Evolutionary conservation across 30 jellyfish, hydroid and myxozoan genomes (phyloP).

Genomic region (Mastigias papua): DNA sequence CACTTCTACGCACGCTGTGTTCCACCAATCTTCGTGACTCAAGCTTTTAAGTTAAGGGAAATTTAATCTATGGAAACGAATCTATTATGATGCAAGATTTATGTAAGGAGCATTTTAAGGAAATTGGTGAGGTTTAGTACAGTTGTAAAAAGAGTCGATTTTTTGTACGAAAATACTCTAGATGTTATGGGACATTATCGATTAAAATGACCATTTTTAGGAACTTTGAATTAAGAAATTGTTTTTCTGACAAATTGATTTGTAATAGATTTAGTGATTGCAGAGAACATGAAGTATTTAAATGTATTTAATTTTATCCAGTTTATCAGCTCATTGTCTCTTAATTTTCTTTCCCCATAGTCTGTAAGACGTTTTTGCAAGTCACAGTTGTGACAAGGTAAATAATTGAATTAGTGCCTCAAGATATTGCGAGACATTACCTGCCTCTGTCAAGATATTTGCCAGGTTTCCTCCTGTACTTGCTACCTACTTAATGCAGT

Average conservation of each 20-base stretch:
- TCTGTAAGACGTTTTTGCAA: too few relatives aligned
- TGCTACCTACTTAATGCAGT: too few relatives aligned
- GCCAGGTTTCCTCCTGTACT: too few relatives aligned
- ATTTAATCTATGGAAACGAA: neutral
- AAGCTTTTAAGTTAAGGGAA: neutral
- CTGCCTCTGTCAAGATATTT: too few relatives aligned
- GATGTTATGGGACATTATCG: neutral
- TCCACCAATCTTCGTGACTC: too few relatives aligned
- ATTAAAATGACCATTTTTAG: neutral
- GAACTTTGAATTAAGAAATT: neutral
- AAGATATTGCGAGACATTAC: too few relatives aligned
- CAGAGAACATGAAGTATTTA: neutral
- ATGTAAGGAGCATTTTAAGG: neutral
- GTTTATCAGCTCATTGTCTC: too few relatives aligned
- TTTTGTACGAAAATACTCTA: neutral
- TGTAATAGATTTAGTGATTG: neutral
- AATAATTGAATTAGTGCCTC: too few relatives aligned
- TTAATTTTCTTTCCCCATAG: too few relatives aligned
- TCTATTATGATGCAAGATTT: neutral
- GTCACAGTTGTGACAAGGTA: too few relatives aligned
- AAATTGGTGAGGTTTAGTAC: neutral
- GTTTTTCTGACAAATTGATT: slow-evolving; percentile 1
- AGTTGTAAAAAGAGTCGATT: slow-evolving; percentile 7
- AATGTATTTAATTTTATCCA: too few relatives aligned
- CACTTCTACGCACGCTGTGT: too few relatives aligned